phyloP scores from a whole-genome alignment of 2,113 vertebrate genomes.

The Nipponia nippon region DNA sequence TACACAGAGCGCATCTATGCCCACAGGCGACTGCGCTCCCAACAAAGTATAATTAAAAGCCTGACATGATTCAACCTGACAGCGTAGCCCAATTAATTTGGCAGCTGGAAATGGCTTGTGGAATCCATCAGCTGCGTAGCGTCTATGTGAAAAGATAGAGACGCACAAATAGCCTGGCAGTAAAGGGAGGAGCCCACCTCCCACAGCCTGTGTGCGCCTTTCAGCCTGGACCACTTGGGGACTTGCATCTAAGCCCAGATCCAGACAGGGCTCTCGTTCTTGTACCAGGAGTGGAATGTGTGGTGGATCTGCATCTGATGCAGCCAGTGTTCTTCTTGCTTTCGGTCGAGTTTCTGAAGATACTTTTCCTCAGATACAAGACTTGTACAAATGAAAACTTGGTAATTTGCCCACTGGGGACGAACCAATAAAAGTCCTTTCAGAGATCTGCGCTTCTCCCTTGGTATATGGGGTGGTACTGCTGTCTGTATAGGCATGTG shows the following conservation, averaged over 20 bases:
- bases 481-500: rapidly evolving
- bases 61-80: conserved; percentile 37
- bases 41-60: neutral
- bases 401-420: neutral
- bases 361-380: neutral
- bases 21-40: neutral
- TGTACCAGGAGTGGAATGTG: rapidly evolving
- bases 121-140: rapidly evolving
- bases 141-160: neutral
- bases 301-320: neutral
- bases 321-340: neutral
- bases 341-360: neutral
- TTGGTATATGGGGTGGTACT: too few species aligned
- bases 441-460: neutral
- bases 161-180: neutral
- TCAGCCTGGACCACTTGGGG: neutral
- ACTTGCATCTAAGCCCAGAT: neutral
- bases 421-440: rapidly evolving
- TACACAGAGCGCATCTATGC: neutral
- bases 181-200: neutral
- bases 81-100: conserved; percentile 14
- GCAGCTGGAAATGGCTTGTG: neutral
- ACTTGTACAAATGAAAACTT: neutral
- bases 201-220: rapidly evolving
- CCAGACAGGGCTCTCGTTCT: neutral